Evolutionary conservation across 2,888 invertebrate genomes (phyloP).

Genomic region (Torymus texanus): DNA sequence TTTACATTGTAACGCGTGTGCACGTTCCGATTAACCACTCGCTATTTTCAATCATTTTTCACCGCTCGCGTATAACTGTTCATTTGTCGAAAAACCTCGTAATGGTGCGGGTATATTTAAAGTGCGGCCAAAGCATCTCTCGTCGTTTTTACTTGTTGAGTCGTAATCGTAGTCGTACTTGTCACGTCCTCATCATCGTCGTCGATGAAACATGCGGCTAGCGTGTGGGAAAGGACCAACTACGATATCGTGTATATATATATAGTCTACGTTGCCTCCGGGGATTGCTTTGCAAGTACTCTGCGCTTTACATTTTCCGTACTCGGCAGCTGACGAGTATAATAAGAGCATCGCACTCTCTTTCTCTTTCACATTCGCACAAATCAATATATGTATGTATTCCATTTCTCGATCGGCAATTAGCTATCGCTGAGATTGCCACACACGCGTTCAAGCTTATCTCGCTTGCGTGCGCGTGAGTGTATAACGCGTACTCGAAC

Average conservation of each 20-base stretch:
- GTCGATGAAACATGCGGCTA: not conserved
- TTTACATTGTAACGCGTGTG: not conserved
- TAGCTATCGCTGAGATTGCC: constrained; percentile 62
- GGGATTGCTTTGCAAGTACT: not conserved
- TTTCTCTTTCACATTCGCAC: no score
- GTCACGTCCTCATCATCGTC: no score
- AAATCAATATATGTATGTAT: not conserved
- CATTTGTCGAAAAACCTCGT: constrained; percentile 2
- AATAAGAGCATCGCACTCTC: no score
- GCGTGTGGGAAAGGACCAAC: constrained; percentile 38
- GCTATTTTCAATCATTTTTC: constrained; percentile 43
- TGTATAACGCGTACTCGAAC: no score
- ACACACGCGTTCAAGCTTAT: not conserved
- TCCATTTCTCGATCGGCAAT: constrained; percentile 68
- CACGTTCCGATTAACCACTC: constrained; percentile 4
- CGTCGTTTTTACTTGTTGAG: constrained; percentile 36
- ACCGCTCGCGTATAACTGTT: not conserved
- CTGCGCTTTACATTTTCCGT: no score
- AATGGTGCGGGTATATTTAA: no score
- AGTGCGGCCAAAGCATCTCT: not conserved
- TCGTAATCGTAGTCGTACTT: no score
- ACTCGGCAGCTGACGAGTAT: no score
- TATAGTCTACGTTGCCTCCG: not conserved
- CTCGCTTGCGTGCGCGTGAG: no score
- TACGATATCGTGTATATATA: no score